Evolutionary conservation across 2,113 vertebrate genomes (phyloP).

Genomic region (Nycticryphes semicollaris): DNA sequence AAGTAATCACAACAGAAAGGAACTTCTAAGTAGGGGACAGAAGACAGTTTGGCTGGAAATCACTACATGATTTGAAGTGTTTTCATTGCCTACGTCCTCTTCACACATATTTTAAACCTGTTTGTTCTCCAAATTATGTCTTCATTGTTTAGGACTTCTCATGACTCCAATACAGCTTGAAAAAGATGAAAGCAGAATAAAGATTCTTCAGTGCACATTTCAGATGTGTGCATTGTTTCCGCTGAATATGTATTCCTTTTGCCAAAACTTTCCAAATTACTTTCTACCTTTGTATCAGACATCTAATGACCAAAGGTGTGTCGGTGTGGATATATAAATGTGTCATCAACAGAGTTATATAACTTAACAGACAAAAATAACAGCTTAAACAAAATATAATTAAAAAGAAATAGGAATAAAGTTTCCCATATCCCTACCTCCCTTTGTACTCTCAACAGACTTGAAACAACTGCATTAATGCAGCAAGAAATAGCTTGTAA

Average conservation of each 20-base stretch:
- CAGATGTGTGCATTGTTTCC: neutral
- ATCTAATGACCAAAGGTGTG: conserved; percentile 16
- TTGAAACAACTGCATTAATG: conserved; percentile 75
- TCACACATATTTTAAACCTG: neutral
- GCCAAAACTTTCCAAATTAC: conserved; percentile 19
- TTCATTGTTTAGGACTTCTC: neutral
- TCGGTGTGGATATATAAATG: neutral
- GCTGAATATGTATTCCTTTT: neutral
- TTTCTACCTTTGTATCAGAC: conserved; percentile 10
- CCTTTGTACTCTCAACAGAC: conserved; percentile 15
- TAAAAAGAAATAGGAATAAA: conserved; percentile 31
- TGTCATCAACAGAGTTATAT: neutral
- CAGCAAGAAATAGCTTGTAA: conserved; percentile 81
- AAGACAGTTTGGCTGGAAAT: neutral
- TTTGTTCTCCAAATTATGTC: neutral
- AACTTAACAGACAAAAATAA: conserved; percentile 43
- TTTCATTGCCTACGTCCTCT: neutral
- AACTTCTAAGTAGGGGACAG: neutral
- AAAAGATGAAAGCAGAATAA: conserved; percentile 34
- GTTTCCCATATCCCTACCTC: neutral
- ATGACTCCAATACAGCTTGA: neutral
- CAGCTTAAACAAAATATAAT: neutral
- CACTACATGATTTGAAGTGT: neutral
- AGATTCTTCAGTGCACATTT: conserved; percentile 5
- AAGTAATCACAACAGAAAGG: neutral